These are phyloP conservation scores for Trichonephila clavata DNA, from an alignment of 1,140 invertebrate species.

Conservation along the genomic window DNA sequence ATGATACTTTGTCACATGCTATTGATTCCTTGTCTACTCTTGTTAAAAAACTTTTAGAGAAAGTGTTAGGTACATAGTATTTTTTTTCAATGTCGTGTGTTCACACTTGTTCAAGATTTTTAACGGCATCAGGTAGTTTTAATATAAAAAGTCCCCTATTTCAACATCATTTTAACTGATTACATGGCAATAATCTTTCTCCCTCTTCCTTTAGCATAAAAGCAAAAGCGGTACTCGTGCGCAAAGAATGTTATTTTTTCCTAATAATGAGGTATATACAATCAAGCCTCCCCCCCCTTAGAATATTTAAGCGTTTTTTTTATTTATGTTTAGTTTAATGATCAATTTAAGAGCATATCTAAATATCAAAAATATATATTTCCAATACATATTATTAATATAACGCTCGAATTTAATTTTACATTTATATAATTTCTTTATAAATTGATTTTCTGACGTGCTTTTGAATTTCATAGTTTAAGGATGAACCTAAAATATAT, in stretches of 20 bases:
- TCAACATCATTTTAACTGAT: too few species aligned
- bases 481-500: too few species aligned
- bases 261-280: not conserved
- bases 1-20: slow-evolving; percentile 29
- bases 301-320: not conserved
- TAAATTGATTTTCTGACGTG: too few species aligned
- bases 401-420: not conserved
- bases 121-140: not conserved
- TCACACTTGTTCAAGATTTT: not conserved
- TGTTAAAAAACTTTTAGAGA: not conserved
- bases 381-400: not conserved
- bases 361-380: not conserved
- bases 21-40: not conserved
- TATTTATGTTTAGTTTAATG: not conserved
- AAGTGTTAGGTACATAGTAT: not conserved
- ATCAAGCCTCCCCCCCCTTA: too few species aligned
- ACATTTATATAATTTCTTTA: too few species aligned
- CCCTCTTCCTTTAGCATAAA: too few species aligned
- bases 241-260: not conserved
- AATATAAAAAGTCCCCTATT: not conserved
- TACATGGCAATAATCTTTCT: too few species aligned
- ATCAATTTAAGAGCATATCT: not conserved
- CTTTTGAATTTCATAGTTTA: too few species aligned
- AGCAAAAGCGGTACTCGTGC: too few species aligned
- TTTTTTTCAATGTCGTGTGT: not conserved